Conservation (phyloP, 2,113 vertebrate species). For the Eretmochelys imbricata region DNA sequence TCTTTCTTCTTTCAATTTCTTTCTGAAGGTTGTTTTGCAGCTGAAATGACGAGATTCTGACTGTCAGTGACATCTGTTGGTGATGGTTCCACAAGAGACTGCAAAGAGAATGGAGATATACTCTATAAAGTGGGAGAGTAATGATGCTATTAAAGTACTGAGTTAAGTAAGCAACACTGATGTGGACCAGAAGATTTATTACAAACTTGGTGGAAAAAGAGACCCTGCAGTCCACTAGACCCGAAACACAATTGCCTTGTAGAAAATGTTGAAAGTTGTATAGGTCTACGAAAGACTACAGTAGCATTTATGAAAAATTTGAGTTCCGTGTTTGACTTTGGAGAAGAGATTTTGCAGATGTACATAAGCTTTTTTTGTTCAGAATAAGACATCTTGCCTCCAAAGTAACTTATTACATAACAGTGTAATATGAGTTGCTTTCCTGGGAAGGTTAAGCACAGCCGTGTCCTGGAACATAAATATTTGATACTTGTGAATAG, state of each 20-base stretch:
- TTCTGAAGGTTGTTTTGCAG: constrained; percentile 88
- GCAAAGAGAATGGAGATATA: background rate
- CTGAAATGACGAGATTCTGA: constrained; percentile 83
- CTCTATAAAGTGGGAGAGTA: background rate
- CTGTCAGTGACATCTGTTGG: background rate
- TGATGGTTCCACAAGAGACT: background rate
- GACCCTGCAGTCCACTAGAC: background rate
- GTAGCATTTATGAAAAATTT: fast-evolving
- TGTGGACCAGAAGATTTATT: background rate
- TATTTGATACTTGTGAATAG: constrained; percentile 47
- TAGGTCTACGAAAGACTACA: background rate
- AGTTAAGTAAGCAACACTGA: background rate
- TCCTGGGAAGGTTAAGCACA: background rate
- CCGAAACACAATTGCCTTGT: background rate
- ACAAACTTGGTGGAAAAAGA: background rate
- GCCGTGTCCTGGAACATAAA: background rate
- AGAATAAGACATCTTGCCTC: background rate
- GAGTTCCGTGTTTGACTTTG: background rate
- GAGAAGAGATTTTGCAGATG: background rate
- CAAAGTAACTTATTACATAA: background rate
- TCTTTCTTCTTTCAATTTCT: background rate
- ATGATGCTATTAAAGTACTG: background rate
- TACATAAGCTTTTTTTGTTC: background rate
- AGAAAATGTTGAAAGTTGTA: background rate
- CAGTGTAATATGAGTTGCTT: background rate